Percentiles rank a stretch among this genome's conserved stretches.
Evolutionary conservation across 2,797 vertebrate species (phyloP).

Genomic region (Mycteria americana): DNA sequence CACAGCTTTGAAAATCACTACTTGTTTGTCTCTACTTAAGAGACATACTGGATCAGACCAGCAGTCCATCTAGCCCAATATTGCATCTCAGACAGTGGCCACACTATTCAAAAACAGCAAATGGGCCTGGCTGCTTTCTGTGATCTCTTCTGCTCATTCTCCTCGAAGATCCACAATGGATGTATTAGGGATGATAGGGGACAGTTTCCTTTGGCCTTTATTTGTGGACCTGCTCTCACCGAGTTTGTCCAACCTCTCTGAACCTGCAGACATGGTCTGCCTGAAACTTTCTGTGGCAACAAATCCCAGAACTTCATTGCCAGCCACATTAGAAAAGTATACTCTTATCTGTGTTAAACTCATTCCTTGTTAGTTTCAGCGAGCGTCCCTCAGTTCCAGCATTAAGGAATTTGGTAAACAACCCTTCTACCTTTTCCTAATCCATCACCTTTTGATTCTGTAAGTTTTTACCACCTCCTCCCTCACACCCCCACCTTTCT

Average conservation of each 20-base stretch:
- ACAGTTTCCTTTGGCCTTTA: background rate
- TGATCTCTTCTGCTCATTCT: background rate
- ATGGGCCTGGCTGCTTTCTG: background rate
- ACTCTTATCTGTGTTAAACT: background rate
- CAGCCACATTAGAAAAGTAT: background rate
- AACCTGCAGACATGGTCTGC: background rate
- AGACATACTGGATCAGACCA: background rate
- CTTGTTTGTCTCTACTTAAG: background rate
- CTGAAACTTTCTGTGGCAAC: background rate
- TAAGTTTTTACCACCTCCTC: background rate
- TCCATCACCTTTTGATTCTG: background rate
- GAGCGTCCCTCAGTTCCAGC: background rate
- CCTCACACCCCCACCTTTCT: background rate
- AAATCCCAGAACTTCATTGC: background rate
- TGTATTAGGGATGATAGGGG: background rate
- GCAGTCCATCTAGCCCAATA: background rate
- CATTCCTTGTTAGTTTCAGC: background rate
- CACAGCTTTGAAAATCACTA: background rate
- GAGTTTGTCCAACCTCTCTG: background rate
- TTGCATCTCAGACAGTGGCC: background rate
- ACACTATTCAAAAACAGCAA: background rate
- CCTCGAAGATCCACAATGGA: background rate
- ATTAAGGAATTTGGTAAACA: background rate
- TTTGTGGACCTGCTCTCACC: background rate
- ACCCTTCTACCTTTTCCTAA: background rate